Evolutionary conservation across 2,888 invertebrate species (phyloP).

Genomic region (Trissoscelio sp.): DNA sequence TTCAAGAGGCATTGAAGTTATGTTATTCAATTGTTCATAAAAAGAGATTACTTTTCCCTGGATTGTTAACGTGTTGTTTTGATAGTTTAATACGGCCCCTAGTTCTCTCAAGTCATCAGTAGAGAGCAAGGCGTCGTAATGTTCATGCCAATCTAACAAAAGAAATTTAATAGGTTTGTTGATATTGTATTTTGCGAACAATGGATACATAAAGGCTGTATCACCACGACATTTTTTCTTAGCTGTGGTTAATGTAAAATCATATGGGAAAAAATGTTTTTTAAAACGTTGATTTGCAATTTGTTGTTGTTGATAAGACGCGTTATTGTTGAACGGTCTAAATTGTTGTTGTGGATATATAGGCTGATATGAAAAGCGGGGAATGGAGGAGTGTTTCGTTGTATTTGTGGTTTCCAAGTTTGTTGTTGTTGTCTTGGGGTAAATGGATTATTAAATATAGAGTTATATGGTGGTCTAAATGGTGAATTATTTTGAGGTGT

Average conservation of each 20-base stretch:
- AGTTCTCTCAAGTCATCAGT: too few relatives aligned
- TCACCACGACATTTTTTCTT: too few relatives aligned
- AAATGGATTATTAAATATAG: neutral
- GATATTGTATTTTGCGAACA: too few relatives aligned
- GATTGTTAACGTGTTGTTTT: too few relatives aligned
- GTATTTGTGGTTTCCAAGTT: neutral
- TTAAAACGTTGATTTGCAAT: conserved; percentile 3
- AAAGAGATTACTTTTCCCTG: too few relatives aligned
- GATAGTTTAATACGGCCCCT: too few relatives aligned
- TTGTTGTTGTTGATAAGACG: neutral
- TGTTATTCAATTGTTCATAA: too few relatives aligned
- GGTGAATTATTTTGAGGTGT: neutral
- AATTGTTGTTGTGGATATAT: neutral
- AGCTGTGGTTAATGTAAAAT: conserved; percentile 10
- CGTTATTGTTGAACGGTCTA: neutral
- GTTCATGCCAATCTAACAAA: too few relatives aligned
- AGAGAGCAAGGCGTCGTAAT: too few relatives aligned
- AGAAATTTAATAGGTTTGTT: too few relatives aligned
- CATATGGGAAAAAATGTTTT: neutral
- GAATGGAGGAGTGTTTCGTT: neutral
- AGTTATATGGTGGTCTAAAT: neutral
- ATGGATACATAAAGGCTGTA: too few relatives aligned
- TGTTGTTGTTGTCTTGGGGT: neutral
- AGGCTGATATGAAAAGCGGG: neutral
- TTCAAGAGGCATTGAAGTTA: too few relatives aligned